Evolutionary conservation across 2,888 invertebrate species (phyloP), one percentile per base, ranked within the genome.

Genomic region (Ectemnius lituratus): DNA sequence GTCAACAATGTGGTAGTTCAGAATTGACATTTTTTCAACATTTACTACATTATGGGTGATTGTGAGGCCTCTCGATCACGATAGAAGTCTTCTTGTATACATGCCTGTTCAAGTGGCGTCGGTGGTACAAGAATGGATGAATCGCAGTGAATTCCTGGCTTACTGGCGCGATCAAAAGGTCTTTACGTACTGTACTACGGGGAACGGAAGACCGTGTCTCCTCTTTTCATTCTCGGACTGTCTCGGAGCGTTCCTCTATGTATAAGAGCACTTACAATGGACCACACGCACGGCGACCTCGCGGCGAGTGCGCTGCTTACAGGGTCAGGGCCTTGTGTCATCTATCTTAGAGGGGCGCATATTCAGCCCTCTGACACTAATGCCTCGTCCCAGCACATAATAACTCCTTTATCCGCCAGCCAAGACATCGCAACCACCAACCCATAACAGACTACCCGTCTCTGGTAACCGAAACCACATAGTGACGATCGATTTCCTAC

Each of bases 361-460:
- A 86, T 88, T 88, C 87, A 86, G 72, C 37, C 65, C 80, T 78
- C 84, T 84, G 87, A 87, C 88, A 86, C 86, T 88, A 86, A 88
- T 87, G 86, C 86, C 79, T 81, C 80, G 45, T 59, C 67, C 57
- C 68, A 72, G 61, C 76, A 80, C 74, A 59, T 61, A 64, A 74
- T 70, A 62, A 75, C 65, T 65, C 76, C 77, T 83, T 82, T 82
- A 84, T 85, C 78, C 16, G 16, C 52, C 16, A 37, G 37, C 37
- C 37, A 37, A 37, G 37, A 11, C 37, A 37, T 37, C 37, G 6
- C 37, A 37, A 23, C 37, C 58, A 58, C 49, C 52, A 28, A 47
- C 68, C 75, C 71, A 78, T 52, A 67, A 70, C 76, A 70, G 67
- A 18, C 74, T 64, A 70, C 76, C 57, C 52, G 57, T 27, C 52